phyloP scores from a whole-genome alignment of 2,797 vertebrate species.

The Paguma larvata region DNA sequence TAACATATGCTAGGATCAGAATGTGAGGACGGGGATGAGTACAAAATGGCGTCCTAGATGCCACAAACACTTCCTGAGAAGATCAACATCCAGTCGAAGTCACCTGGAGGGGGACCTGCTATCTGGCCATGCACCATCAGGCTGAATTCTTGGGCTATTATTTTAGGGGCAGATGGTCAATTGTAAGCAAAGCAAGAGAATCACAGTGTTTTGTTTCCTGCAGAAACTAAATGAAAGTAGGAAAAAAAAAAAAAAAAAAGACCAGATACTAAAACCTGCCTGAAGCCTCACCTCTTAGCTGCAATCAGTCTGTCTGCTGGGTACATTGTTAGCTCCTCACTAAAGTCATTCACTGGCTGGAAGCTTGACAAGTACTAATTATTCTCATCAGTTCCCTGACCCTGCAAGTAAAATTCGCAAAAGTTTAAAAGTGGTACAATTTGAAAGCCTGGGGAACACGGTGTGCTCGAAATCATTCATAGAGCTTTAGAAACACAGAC shows the following conservation, averaged over 20 bases:
- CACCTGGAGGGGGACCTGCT: background rate
- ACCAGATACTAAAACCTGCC: background rate
- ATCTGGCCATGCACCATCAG: background rate
- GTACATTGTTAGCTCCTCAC: slow-evolving; percentile 11
- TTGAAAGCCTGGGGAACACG: slow-evolving; percentile 46
- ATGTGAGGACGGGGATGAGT: slow-evolving; percentile 27
- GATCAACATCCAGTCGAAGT: background rate
- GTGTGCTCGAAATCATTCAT: background rate
- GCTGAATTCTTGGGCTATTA: background rate
- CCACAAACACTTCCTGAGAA: background rate
- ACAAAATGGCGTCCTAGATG: background rate
- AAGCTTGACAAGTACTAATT: slow-evolving; percentile 62
- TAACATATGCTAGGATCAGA: background rate
- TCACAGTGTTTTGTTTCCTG: slow-evolving; percentile 16
- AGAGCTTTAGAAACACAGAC: background rate
- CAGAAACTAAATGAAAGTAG: background rate
- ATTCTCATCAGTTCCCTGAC: slow-evolving; percentile 19
- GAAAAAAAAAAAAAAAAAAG: background rate
- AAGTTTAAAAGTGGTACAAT: slow-evolving; percentile 60
- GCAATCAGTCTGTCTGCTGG: background rate
- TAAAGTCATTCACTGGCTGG: slow-evolving; percentile 30
- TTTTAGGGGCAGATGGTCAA: slow-evolving; percentile 1
- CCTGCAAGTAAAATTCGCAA: slow-evolving; percentile 6
- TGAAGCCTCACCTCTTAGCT: background rate
- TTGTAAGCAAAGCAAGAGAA: slow-evolving; percentile 47